Evolutionary conservation across 2,888 invertebrate species (phyloP).

Genomic region (Steinernema carpocapsae): DNA sequence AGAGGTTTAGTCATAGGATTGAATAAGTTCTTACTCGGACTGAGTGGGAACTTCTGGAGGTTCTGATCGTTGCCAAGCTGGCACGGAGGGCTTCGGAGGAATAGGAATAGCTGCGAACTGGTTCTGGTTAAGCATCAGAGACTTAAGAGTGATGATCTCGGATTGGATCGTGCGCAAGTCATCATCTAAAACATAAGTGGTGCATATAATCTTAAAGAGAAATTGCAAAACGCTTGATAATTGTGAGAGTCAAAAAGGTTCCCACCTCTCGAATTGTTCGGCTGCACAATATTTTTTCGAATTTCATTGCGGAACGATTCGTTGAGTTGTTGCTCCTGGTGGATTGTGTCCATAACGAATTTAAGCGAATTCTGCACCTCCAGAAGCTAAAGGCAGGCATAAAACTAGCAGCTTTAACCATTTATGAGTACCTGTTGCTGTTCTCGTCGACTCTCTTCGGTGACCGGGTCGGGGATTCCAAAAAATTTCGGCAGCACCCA

Average conservation of each 20-base stretch:
- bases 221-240: slow-evolving; percentile 46
- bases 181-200: slow-evolving; percentile 15
- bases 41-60: neutral
- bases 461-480: slow-evolving; percentile 63
- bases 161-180: slow-evolving; percentile 46
- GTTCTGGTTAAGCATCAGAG: slow-evolving; percentile 58
- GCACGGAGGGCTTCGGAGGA: slow-evolving; percentile 36
- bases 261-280: slow-evolving; percentile 42
- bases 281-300: slow-evolving; percentile 15
- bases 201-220: slow-evolving; percentile 20
- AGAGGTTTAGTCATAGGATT: neutral
- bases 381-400: slow-evolving; percentile 49
- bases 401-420: slow-evolving; percentile 2
- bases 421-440: slow-evolving; percentile 48
- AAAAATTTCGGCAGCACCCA: slow-evolving; percentile 65
- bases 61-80: slow-evolving; percentile 16
- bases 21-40: neutral
- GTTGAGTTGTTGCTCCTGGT: slow-evolving; percentile 62
- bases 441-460: slow-evolving; percentile 52
- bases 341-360: slow-evolving; percentile 67
- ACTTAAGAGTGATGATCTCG: slow-evolving; percentile 52
- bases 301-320: slow-evolving; percentile 28
- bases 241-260: slow-evolving; percentile 26
- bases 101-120: slow-evolving; percentile 60
- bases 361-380: slow-evolving; percentile 68